These are phyloP conservation scores for Ceratoteleas bidentatus DNA, from an alignment of 1,140 invertebrate genomes.

Conservation along the genomic window DNA sequence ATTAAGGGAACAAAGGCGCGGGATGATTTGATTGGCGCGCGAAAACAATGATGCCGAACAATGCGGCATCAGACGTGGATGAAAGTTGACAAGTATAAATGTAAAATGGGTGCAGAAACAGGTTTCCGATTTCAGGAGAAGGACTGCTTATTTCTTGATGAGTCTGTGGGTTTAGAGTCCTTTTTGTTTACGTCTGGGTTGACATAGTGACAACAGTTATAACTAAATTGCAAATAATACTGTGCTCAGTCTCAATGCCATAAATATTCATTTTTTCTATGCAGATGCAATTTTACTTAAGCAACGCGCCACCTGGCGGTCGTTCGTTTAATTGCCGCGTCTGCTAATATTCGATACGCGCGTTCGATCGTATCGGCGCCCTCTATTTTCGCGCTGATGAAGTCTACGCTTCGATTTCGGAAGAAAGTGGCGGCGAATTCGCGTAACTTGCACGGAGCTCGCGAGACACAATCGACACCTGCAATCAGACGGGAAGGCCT, in stretches of 20 bases:
- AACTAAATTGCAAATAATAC: constrained; percentile 1
- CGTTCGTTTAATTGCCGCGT: constrained; percentile 55
- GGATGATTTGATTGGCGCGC: constrained; percentile 72
- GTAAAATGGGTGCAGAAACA: too few species aligned
- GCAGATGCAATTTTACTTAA: too few species aligned
- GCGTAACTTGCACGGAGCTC: constrained; percentile 64
- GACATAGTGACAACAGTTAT: background rate
- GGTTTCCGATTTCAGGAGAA: too few species aligned
- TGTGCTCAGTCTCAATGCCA: too few species aligned
- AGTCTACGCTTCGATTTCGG: constrained; percentile 61
- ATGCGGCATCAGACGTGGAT: background rate
- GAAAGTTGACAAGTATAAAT: too few species aligned
- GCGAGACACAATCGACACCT: constrained; percentile 75
- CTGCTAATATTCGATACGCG: constrained; percentile 49
- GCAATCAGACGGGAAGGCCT: constrained; percentile 65
- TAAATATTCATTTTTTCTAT: too few species aligned
- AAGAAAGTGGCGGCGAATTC: constrained; percentile 59
- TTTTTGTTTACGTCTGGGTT: background rate
- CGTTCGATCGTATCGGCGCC: constrained; percentile 59
- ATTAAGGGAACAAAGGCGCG: constrained; percentile 57
- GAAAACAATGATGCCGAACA: constrained; percentile 23
- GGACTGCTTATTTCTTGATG: too few species aligned
- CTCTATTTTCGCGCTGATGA: constrained; percentile 62
- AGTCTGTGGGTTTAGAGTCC: too few species aligned
- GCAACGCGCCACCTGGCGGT: too few species aligned